Conservation (phyloP, 2,113 vertebrate species). For the Rhipidura dahli region DNA sequence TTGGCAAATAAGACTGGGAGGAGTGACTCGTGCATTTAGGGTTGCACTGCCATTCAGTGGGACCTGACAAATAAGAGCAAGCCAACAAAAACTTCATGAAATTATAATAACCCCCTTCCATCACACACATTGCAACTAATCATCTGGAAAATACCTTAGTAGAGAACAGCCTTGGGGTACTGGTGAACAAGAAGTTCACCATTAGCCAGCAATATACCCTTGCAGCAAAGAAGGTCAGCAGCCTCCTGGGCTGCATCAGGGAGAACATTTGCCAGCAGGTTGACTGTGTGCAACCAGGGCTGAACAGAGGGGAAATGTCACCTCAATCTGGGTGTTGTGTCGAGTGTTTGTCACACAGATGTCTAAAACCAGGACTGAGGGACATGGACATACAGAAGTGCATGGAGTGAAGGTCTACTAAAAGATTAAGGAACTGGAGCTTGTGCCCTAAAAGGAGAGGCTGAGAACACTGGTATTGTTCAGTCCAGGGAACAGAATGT, state of each 20-base stretch:
- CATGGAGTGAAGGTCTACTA: not conserved
- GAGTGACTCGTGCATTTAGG: not conserved
- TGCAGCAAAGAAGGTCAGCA: not conserved
- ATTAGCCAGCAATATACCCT: not conserved
- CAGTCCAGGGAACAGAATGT: not conserved
- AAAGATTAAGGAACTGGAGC: not conserved
- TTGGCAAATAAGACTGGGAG: not conserved
- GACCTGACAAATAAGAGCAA: not conserved
- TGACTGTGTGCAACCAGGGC: too few relatives aligned
- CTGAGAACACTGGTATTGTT: not conserved
- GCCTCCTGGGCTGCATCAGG: not conserved
- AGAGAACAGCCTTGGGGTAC: not conserved
- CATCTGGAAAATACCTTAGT: not conserved
- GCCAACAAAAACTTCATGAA: not conserved
- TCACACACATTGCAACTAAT: not conserved
- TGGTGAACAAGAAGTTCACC: not conserved
- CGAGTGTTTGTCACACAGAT: not conserved
- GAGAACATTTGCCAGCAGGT: not conserved
- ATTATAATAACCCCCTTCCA: not conserved
- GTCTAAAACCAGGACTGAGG: not conserved
- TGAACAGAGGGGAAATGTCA: too few relatives aligned
- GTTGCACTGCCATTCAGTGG: not conserved
- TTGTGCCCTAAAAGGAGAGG: not conserved
- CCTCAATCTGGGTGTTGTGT: too few relatives aligned
- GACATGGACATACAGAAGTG: accelerated